Evolutionary conservation across 2,888 invertebrate species (phyloP).

Genomic region (Oligia strigilis): DNA sequence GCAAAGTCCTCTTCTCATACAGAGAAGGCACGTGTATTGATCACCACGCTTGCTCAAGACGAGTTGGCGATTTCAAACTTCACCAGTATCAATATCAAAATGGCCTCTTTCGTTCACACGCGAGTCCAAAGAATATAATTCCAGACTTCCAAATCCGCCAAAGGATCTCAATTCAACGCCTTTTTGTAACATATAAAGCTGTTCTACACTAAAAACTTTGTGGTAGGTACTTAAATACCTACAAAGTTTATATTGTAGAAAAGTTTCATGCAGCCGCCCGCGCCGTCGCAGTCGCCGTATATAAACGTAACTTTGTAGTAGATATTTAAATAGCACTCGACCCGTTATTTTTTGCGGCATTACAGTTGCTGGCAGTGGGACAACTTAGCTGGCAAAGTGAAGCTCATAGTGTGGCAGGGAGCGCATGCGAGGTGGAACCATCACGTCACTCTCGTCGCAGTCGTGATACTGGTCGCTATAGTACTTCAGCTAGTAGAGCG

Average conservation of each 20-base stretch:
- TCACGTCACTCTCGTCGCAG: conserved; percentile 83
- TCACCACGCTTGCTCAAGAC: too few relatives aligned
- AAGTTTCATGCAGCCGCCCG: too few relatives aligned
- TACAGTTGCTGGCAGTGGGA: conserved; percentile 92
- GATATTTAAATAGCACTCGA: background rate
- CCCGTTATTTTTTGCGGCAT: background rate
- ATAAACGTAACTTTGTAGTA: too few relatives aligned
- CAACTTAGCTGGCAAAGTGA: conserved; percentile 91
- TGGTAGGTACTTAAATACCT: background rate
- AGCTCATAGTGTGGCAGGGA: conserved; percentile 89
- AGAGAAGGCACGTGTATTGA: too few relatives aligned
- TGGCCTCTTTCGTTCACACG: background rate
- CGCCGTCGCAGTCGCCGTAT: too few relatives aligned
- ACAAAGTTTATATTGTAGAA: too few relatives aligned
- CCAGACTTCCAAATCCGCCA: background rate
- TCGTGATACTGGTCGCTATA: conserved; percentile 77
- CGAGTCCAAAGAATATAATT: background rate
- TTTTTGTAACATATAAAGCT: background rate
- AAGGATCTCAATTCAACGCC: background rate
- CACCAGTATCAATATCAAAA: background rate
- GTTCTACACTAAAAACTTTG: background rate
- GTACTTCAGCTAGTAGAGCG: conserved; percentile 68
- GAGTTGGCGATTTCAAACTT: too few relatives aligned
- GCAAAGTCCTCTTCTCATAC: too few relatives aligned
- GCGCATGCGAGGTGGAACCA: conserved; percentile 84